Base-by-base conservation (phyloP, 2,113 vertebrate genomes). In the Rhagologus leucostigma region DNA sequence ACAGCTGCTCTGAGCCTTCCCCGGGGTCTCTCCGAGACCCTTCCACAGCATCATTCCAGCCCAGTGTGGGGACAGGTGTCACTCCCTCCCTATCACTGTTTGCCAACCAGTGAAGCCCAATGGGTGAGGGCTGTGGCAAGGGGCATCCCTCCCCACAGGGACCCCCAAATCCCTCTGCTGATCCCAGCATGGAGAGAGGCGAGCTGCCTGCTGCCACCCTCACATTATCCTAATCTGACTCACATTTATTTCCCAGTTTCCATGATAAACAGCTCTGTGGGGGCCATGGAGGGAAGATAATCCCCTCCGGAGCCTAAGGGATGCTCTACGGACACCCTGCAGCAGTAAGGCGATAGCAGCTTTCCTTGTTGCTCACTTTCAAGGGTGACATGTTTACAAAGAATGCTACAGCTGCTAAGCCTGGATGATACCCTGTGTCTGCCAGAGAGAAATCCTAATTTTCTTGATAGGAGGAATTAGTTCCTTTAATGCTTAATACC, bases 351-450 rank as follows among this genome's bases (percentile, higher is more conserved):
- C 30, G 59, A 96, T 69, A 93, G 94, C 78, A 87, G 85, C 65
- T 93, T 93, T 64, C 93, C 94, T 79, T 76, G 75, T 77, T 95
- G 89, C 89, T 95, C 89, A 87, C 95, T 98, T 97, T 81, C 93
- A 89, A 95, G 87, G 89, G 93, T 95, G 94, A 95, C 94, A 81
- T 95, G 92, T 96, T 97, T 95, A 96, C 96, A 97, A 95, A 97
- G 94, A 96, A 95, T 42, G 94, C 95, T 91, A 94, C 93, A 93
- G 90, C 95, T 5, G 0, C 91, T 97, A 97, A 97, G 96, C 96
- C 92, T 42, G 90, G 95, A 96, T 96, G 93, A 97, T 96, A 96
- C 90, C 71, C 91, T 10, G 63, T 87, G 95, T 88, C 90, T 96
- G 95, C 96, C 97, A 81, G 93, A 84, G 94, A 96, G 91, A 95